These are phyloP conservation scores for Hippoglossus stenolepis DNA, from an alignment of 2,113 vertebrate genomes.

Conservation along the genomic window DNA sequence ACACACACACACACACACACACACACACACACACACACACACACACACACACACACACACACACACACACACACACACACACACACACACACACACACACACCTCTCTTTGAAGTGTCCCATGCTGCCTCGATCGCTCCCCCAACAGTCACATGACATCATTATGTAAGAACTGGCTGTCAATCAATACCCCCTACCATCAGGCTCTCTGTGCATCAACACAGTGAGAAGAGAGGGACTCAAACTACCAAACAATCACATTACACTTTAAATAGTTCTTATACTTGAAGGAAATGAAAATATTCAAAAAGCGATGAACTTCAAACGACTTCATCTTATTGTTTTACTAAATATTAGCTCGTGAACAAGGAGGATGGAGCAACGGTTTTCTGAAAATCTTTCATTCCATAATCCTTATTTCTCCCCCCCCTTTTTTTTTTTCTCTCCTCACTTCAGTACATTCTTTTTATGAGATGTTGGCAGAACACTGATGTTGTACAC, in stretches of 20 bases:
- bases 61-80: neutral
- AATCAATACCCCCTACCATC: conserved; percentile 41
- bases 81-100: neutral
- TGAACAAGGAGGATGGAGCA: neutral
- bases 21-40: neutral
- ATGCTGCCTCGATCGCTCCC: neutral
- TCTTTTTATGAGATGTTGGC: conserved; percentile 59
- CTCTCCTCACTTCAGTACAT: conserved; percentile 16
- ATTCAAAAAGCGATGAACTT: neutral
- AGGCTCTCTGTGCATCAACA: conserved; percentile 32
- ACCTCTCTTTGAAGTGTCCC: conserved; percentile 26
- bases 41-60: neutral
- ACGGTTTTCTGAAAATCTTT: neutral
- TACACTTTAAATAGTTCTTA: neutral
- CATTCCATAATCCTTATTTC: neutral
- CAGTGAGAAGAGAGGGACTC: neutral
- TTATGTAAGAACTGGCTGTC: conserved; percentile 50
- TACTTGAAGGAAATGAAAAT: neutral
- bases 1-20: neutral
- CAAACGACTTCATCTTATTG: neutral
- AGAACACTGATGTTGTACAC: conserved; percentile 52
- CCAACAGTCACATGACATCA: conserved; percentile 25
- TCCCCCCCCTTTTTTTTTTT: too few relatives aligned
- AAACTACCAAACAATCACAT: neutral
- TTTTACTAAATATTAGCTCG: neutral